Percentiles rank a stretch among this genome's conserved stretches.
Evolutionary conservation across 64 coral and sea anemone species (phyloP).

Genomic region (Cladopsammia gracilis): DNA sequence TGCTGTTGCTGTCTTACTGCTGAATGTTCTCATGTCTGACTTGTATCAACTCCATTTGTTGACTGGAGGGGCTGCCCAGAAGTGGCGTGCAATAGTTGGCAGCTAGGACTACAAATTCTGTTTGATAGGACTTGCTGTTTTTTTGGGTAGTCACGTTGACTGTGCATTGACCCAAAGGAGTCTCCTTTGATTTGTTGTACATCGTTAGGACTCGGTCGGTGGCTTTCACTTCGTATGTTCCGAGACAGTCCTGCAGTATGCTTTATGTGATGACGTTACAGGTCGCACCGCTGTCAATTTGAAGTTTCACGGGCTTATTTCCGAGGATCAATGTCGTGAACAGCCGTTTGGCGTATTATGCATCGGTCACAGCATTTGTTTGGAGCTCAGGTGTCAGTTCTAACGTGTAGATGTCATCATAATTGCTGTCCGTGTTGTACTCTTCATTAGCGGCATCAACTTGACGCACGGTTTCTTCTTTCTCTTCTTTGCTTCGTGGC

Average conservation of each 20-base stretch:
- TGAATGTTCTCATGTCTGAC: background rate
- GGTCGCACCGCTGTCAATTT: background rate
- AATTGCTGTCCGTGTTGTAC: background rate
- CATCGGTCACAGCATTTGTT: background rate
- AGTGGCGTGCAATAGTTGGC: background rate
- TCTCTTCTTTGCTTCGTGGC: too few relatives aligned
- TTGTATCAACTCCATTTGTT: background rate
- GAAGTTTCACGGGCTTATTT: background rate
- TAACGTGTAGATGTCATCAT: background rate
- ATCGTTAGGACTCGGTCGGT: background rate
- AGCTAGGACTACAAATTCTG: constrained; percentile 4
- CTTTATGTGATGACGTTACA: background rate
- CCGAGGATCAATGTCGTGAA: background rate
- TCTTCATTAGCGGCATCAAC: background rate
- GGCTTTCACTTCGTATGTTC: background rate
- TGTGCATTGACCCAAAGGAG: background rate
- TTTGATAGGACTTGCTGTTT: background rate
- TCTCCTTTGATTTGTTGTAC: background rate
- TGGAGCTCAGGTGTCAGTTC: background rate
- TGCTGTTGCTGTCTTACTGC: background rate
- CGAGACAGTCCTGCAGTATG: background rate
- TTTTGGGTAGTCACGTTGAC: background rate
- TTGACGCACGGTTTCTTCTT: background rate
- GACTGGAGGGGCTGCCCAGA: background rate
- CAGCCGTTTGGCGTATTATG: background rate